Conservation (phyloP, 2,113 vertebrate species). For the Erinaceus europaeus region DNA sequence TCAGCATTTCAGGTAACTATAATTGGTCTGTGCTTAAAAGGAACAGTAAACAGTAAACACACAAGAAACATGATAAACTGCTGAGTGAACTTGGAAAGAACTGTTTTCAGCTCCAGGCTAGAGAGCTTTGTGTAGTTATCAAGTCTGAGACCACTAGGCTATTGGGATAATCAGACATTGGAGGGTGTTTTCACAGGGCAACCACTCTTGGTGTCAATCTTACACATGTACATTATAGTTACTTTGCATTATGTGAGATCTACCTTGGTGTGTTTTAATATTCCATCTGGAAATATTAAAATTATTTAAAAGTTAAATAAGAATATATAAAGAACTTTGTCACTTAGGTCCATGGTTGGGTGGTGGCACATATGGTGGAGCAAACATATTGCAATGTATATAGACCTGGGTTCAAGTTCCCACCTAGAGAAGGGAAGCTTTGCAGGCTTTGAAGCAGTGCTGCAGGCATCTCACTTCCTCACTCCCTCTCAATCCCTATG, state of each 20-base stretch:
- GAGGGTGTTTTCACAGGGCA: slow-evolving; percentile 75
- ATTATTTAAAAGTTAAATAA: slow-evolving; percentile 80
- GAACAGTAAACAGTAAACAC: slow-evolving; percentile 78
- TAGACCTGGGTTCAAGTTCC: too few species aligned
- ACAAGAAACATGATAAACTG: slow-evolving; percentile 74
- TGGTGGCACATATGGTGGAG: too few species aligned
- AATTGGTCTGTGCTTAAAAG: slow-evolving; percentile 83
- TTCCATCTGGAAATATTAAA: slow-evolving; percentile 74
- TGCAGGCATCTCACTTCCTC: too few species aligned
- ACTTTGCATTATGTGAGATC: slow-evolving; percentile 83
- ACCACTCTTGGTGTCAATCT: slow-evolving; percentile 75
- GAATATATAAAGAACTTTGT: slow-evolving; percentile 77
- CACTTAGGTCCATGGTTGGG: slow-evolving; percentile 69
- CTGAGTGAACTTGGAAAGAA: slow-evolving; percentile 84
- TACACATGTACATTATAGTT: slow-evolving; percentile 72
- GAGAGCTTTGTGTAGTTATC: slow-evolving; percentile 74
- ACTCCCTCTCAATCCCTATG: too few species aligned
- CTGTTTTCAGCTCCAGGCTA: slow-evolving; percentile 78
- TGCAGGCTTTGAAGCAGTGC: too few species aligned
- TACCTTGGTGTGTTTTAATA: slow-evolving; percentile 76
- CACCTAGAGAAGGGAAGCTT: too few species aligned
- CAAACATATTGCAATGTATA: too few species aligned
- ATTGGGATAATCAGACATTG: slow-evolving; percentile 76
- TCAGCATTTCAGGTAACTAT: slow-evolving; percentile 71
- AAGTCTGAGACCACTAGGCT: slow-evolving; percentile 60